Base-by-base conservation (phyloP, 1,140 invertebrate species). In the Phocides pigmalion region DNA sequence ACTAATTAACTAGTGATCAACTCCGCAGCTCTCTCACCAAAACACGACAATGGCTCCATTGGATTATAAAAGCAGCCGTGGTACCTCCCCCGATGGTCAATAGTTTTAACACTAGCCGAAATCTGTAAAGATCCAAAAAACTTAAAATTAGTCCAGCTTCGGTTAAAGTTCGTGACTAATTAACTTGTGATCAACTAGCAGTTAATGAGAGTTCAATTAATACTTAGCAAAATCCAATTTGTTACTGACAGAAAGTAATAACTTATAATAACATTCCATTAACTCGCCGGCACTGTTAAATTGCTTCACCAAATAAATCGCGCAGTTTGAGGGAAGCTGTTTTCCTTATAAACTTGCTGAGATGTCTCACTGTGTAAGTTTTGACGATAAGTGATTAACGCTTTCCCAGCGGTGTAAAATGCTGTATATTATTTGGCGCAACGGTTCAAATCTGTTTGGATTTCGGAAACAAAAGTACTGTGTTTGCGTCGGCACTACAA, bases 131-230 rank as follows among this genome's bases (percentile, higher is more conserved):
- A n/a, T n/a, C n/a, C n/a, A n/a, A n/a, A n/a, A n/a, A n/a, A n/a
- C 28, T 32, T 32, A 11, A 11, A 32, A 32, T 32, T 32, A 8
- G 1, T 11, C 28, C 28, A 32, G 9, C 1, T 32, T 1, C 0
- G 1, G n/a, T 32, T 28, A 28, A 32, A 32, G 28, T 11, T 3
- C 1, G 28, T 32, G 28, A 32, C 28, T 32, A 32, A 32, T 32
- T 32, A 11, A 32, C 28, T 32, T n/a, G 9, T 32, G 28, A 32
- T 12, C 35, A 4, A 39, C n/a, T 39, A 14, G 4, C n/a, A 41
- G 25, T 62, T 79, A 80, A 80, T 80, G 70, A 68, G 70, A 62
- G 66, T 77, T 80, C 74, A 79, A 79, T 84, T 79, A 75, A 71
- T 70, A 66, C 69, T 64, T 53, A 70, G 77, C 74, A 82, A 82